Conservation (phyloP, 2,797 vertebrate genomes). For the Diceros bicornis region DNA sequence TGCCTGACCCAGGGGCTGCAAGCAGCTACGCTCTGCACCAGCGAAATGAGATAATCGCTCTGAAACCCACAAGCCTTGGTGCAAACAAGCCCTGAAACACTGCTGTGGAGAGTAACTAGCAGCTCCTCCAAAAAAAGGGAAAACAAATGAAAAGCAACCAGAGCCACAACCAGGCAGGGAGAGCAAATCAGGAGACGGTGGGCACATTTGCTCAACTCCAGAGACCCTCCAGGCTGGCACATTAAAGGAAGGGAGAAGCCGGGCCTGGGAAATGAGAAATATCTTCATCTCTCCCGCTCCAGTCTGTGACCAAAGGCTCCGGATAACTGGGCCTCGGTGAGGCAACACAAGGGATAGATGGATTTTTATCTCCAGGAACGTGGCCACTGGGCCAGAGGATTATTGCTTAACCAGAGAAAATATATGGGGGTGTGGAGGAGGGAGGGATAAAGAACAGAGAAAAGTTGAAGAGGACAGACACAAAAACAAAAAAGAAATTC, state of each 20-base stretch:
- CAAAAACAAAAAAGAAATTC: not conserved
- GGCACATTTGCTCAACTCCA: not conserved
- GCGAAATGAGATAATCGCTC: slow-evolving; percentile 88
- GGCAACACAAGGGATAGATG: slow-evolving; percentile 20
- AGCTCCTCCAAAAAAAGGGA: slow-evolving; percentile 21
- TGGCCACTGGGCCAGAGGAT: not conserved
- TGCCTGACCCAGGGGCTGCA: slow-evolving; percentile 87
- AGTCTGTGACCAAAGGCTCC: not conserved
- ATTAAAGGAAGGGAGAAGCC: not conserved
- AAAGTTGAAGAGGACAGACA: not conserved
- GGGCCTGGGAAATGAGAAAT: not conserved
- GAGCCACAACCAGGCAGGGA: not conserved
- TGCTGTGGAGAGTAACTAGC: slow-evolving; percentile 41
- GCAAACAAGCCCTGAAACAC: slow-evolving; percentile 56
- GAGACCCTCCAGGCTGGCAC: not conserved
- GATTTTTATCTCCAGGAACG: slow-evolving; percentile 52
- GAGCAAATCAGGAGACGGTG: not conserved
- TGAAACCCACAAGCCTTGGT: slow-evolving; percentile 78
- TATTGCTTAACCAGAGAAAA: slow-evolving; percentile 34
- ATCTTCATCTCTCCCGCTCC: slow-evolving; percentile 2
- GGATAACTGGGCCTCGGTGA: not conserved
- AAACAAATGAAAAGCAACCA: not conserved
- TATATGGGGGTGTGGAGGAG: not conserved
- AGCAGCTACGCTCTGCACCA: slow-evolving; percentile 82
- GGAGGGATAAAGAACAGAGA: not conserved